Evolutionary conservation across 2,113 vertebrate species (phyloP), one percentile per base, ranked within the genome.

Genomic region (Furnarius figulus): DNA sequence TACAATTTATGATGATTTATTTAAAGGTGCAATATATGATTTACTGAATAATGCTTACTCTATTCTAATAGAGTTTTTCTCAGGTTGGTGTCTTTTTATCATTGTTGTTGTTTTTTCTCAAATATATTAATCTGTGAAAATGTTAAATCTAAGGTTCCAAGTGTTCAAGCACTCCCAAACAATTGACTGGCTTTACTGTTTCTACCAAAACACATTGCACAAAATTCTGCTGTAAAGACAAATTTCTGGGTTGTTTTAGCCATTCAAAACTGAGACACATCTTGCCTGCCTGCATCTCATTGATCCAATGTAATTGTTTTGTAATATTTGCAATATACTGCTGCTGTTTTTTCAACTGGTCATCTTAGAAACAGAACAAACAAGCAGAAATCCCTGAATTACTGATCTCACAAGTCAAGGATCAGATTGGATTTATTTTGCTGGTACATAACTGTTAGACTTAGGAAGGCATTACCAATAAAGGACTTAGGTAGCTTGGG

Each of bases 1-100:
- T 96, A 97, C 97, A 70, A 78, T 93, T 97, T 97, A 94, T 97
- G 97, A 97, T 97, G 98, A 96, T 97, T 97, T 98, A 98, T 98
- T 98, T 98, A 95, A 98, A 98, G 97, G 98, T 98, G 98, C 98
- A 98, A 98, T 98, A 98, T 98, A 95, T 98, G 96, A 98, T 94
- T 98, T 98, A 96, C 95, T 98, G 97, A 97, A 97, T 98, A 98
- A 96, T 95, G 94, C 93, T 98, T 70, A 93, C 95, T 98, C 97
- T 98, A 97, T 97, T 97, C 93, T 97, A 96, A 98, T 97, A 95
- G 98, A 67, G 97, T 98, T 98, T 97, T 98, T 98, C 98, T 98
- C 98, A 98, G 98, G 98, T 98, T 97, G 96, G 94, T 98, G 96
- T 98, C 95, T 97, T 97, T 84, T 95, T 97, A 98, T 95, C 94